phyloP scores from a whole-genome alignment of 1,140 invertebrate genomes.

The Chironomus tepperi region DNA sequence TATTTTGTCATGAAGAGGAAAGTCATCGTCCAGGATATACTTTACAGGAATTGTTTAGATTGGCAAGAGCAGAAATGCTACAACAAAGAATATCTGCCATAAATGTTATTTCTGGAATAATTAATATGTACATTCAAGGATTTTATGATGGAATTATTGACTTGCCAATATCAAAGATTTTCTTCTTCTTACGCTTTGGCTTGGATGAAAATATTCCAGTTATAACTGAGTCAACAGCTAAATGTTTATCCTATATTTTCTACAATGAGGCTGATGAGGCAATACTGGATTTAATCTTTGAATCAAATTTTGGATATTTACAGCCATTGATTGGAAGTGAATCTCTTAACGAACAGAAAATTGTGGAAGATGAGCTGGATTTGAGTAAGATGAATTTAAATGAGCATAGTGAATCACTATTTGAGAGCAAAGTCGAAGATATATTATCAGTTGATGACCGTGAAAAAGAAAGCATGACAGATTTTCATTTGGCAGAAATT shows the following conservation, averaged over 20 bases:
- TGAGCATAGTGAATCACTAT: background rate
- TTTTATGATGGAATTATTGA: conserved; percentile 59
- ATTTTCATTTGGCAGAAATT: conserved; percentile 70
- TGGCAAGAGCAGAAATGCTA: conserved; percentile 52
- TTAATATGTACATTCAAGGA: conserved; percentile 61
- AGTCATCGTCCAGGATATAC: conserved; percentile 82
- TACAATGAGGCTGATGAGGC: conserved; percentile 66
- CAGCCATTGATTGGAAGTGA: conserved; percentile 52
- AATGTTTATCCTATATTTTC: conserved; percentile 61
- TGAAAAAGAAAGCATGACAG: conserved; percentile 62
- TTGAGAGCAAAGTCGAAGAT: background rate
- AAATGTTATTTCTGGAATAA: conserved; percentile 65
- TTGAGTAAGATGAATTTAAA: background rate
- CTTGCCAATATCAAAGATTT: conserved; percentile 56
- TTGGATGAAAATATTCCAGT: conserved; percentile 72
- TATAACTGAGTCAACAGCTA: conserved; percentile 60
- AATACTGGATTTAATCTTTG: conserved; percentile 55
- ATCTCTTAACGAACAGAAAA: background rate
- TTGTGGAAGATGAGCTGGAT: conserved; percentile 32
- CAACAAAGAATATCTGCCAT: conserved; percentile 76
- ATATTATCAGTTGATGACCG: conserved; percentile 47
- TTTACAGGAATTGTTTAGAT: conserved; percentile 72
- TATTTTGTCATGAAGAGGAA: conserved; percentile 89
- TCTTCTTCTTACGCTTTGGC: conserved; percentile 73
- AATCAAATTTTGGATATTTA: conserved; percentile 53